Evolutionary conservation across 2,113 vertebrate genomes (phyloP).

Genomic region (Lota lota): DNA sequence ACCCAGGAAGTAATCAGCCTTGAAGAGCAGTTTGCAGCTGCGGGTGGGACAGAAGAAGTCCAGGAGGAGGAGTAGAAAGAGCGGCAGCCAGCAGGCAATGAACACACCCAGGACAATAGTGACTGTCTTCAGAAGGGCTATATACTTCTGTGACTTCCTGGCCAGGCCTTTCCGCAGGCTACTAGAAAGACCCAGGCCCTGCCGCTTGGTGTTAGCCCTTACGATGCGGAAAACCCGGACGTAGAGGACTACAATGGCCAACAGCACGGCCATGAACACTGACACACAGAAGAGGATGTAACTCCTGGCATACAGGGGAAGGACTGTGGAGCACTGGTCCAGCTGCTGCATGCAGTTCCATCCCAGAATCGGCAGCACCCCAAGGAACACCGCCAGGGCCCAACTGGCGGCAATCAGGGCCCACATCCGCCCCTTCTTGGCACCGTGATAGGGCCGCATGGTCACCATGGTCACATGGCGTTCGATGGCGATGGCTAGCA

Average conservation of each 20-base stretch:
- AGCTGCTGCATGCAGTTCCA: conserved; percentile 87
- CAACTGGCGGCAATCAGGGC: conserved; percentile 80
- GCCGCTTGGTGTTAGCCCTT: conserved; percentile 73
- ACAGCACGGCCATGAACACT: conserved; percentile 75
- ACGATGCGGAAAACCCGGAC: conserved; percentile 83
- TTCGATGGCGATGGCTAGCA: conserved; percentile 88
- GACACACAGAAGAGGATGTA: conserved; percentile 84
- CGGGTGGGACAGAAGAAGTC: conserved; percentile 78
- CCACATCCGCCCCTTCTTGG: conserved; percentile 76
- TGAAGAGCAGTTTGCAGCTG: conserved; percentile 73
- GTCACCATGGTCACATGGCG: conserved; percentile 85
- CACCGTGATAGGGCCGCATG: conserved; percentile 74
- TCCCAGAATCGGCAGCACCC: conserved; percentile 81
- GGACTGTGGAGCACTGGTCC: conserved; percentile 79
- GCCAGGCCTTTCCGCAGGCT: conserved; percentile 52
- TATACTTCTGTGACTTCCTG: conserved; percentile 74
- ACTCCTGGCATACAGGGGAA: conserved; percentile 85
- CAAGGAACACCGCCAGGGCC: conserved; percentile 76
- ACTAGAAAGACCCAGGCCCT: conserved; percentile 51
- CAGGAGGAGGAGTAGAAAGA: conserved; percentile 83
- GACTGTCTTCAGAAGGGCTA: conserved; percentile 84
- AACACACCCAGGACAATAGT: conserved; percentile 85
- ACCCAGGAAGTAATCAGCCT: conserved; percentile 85
- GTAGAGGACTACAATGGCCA: conserved; percentile 83
- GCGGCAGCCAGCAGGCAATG: conserved; percentile 84